phyloP scores from a whole-genome alignment of 2,888 invertebrate species.

The Metellina segmentata region DNA sequence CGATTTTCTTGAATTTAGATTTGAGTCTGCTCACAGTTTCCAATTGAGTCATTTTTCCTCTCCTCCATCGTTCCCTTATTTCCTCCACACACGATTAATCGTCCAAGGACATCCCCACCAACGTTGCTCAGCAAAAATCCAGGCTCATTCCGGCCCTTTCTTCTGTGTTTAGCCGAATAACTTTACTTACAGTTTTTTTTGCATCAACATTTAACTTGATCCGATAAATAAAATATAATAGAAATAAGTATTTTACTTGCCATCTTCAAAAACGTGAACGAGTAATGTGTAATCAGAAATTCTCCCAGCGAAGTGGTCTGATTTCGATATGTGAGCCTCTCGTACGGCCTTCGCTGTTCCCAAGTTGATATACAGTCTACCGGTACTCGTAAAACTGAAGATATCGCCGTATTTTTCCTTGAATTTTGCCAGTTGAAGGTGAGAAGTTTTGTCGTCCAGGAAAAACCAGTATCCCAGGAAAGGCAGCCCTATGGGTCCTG shows the following conservation, averaged over 20 bases:
- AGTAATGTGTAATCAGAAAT: background rate
- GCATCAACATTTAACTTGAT: too few relatives aligned
- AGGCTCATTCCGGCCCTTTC: too few relatives aligned
- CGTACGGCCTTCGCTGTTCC: conserved; percentile 17
- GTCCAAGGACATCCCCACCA: too few relatives aligned
- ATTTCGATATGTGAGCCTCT: conserved; percentile 36
- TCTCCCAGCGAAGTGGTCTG: conserved; percentile 32
- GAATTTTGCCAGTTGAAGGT: conserved; percentile 66
- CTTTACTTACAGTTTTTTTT: too few relatives aligned
- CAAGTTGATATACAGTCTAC: conserved; percentile 51
- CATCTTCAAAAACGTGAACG: background rate
- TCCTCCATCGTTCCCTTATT: too few relatives aligned
- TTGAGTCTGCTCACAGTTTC: too few relatives aligned
- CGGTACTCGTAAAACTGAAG: conserved; percentile 60
- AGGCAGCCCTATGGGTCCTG: conserved; percentile 49
- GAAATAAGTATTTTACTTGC: conserved; percentile 1
- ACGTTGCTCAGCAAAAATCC: too few relatives aligned
- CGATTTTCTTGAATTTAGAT: too few relatives aligned
- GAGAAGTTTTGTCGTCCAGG: conserved; percentile 52
- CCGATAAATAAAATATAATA: too few relatives aligned
- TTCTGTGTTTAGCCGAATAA: too few relatives aligned
- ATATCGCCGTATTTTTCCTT: conserved; percentile 76
- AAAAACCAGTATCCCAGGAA: conserved; percentile 73
- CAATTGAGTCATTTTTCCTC: too few relatives aligned
- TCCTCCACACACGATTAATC: too few relatives aligned